Percentiles rank a stretch among this genome's conserved stretches.
Evolutionary conservation across 2,888 invertebrate species (phyloP).

Genomic region (Troilus luridus): DNA sequence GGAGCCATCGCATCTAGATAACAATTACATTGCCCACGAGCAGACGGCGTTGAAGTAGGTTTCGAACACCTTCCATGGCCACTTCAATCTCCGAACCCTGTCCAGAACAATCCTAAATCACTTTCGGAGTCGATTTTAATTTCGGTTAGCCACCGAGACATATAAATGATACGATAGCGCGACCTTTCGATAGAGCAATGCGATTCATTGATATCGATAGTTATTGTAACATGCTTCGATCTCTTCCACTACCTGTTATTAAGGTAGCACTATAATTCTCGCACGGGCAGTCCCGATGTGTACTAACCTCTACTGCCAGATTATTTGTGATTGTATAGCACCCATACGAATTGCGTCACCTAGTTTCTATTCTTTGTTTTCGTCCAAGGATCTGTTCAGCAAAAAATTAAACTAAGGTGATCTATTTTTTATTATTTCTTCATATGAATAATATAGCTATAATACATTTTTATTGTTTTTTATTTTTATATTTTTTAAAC

Average conservation of each 20-base stretch:
- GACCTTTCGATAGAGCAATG: conserved; percentile 11
- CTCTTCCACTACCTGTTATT: background rate
- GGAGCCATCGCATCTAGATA: background rate
- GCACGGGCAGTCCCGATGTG: background rate
- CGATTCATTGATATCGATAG: conserved; percentile 29
- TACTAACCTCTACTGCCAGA: background rate
- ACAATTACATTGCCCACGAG: background rate
- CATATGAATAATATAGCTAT: too few species aligned
- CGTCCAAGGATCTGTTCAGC: background rate
- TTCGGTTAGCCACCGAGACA: background rate
- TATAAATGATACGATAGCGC: background rate
- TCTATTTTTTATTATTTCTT: background rate
- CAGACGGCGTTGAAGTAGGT: background rate
- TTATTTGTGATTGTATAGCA: background rate
- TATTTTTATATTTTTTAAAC: too few species aligned
- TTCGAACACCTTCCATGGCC: background rate
- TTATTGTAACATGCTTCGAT: background rate
- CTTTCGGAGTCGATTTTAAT: background rate
- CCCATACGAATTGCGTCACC: background rate
- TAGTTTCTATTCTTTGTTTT: background rate
- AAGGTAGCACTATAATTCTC: background rate
- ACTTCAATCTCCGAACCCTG: background rate
- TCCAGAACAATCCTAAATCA: background rate
- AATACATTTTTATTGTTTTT: too few species aligned
- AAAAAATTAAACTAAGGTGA: background rate